These are phyloP conservation scores for Eupithecia subfuscata DNA, from an alignment of 2,888 invertebrate genomes.

Conservation along the genomic window DNA sequence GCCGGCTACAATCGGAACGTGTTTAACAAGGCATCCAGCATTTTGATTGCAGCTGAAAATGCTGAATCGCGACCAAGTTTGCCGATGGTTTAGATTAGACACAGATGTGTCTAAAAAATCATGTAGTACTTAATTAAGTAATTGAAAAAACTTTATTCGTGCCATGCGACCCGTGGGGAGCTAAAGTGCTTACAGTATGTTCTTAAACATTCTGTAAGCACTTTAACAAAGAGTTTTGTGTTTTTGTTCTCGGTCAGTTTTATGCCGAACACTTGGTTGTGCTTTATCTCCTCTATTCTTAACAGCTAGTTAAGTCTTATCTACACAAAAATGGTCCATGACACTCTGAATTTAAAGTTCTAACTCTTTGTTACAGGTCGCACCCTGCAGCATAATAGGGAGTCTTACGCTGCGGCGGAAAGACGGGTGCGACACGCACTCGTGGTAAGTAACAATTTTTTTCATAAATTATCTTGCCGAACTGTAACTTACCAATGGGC, in stretches of 20 bases:
- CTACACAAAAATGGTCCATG: not conserved
- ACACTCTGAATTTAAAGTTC: not conserved
- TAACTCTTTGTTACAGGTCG: slow-evolving; percentile 68
- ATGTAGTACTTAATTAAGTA: not conserved
- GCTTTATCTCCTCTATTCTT: not conserved
- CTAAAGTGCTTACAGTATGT: too few relatives aligned
- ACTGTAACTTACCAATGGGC: not conserved
- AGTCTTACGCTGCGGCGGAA: slow-evolving; percentile 83
- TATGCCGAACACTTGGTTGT: not conserved
- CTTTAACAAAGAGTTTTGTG: too few relatives aligned
- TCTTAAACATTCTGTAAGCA: too few relatives aligned
- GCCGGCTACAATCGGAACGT: not conserved
- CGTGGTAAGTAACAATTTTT: slow-evolving; percentile 74
- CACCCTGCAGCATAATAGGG: slow-evolving; percentile 83
- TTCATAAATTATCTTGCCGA: not conserved
- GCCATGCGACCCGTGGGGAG: not conserved
- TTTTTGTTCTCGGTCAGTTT: not conserved
- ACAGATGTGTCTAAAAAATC: not conserved
- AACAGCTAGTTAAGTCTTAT: not conserved
- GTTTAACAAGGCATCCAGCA: not conserved
- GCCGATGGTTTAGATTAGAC: not conserved
- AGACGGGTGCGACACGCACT: slow-evolving; percentile 85
- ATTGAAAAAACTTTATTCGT: not conserved
- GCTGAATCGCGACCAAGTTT: not conserved
- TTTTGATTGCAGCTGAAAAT: not conserved